Evolutionary conservation across 2,888 invertebrate species (phyloP).

Genomic region (Cataglyphis altisquamis): DNA sequence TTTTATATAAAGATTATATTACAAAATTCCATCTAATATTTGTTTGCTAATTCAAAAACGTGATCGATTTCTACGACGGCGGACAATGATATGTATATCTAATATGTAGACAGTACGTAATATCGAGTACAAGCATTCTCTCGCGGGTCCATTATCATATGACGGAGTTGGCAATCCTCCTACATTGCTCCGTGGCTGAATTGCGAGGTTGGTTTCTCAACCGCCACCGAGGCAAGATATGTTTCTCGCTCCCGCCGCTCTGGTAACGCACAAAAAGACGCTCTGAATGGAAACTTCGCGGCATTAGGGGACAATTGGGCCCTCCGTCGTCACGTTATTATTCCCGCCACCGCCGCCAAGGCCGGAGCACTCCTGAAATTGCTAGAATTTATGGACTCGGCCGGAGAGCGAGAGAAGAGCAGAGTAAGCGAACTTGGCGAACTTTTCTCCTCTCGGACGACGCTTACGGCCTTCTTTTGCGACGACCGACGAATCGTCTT

Average conservation of each 20-base stretch:
- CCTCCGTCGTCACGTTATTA: conserved; percentile 81
- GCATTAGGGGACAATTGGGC: conserved; percentile 82
- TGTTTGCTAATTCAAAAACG: conserved; percentile 19
- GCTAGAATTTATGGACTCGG: conserved; percentile 79
- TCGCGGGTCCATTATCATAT: conserved; percentile 77
- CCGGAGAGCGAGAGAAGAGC: conserved; percentile 34
- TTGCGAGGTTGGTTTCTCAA: conserved; percentile 72
- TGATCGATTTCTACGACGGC: not conserved
- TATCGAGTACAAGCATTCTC: conserved; percentile 70
- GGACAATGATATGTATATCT: conserved; percentile 34
- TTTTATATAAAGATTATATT: not conserved
- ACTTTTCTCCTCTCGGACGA: conserved; percentile 72
- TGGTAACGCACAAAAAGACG: conserved; percentile 80
- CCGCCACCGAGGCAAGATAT: conserved; percentile 71
- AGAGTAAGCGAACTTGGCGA: conserved; percentile 59
- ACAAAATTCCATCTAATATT: not conserved
- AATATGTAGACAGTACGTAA: conserved; percentile 53
- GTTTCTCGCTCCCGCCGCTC: conserved; percentile 78
- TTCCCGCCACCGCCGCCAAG: conserved; percentile 72
- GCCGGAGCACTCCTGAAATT: conserved; percentile 78
- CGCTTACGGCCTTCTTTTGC: conserved; percentile 63
- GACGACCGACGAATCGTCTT: conserved; percentile 51
- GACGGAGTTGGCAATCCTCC: conserved; percentile 79
- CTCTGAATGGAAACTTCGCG: conserved; percentile 81
- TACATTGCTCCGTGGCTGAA: conserved; percentile 74